Base-by-base conservation (phyloP, 1,140 invertebrate genomes). In the Orius laevigatus region DNA sequence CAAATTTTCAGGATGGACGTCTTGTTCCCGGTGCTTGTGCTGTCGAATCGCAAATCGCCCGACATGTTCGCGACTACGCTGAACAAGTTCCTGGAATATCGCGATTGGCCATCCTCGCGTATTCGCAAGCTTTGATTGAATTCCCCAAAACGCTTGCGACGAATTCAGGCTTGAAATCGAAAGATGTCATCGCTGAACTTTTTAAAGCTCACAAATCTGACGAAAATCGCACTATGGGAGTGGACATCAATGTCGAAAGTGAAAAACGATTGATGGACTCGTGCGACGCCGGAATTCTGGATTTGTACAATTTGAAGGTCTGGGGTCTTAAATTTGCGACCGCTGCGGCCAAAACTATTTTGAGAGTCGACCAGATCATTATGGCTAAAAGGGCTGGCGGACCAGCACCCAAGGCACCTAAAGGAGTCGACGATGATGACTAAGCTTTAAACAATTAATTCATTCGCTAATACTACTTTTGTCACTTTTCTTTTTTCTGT, bases 301-400 rank as follows among this genome's bases (percentile, higher is more conserved):
- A 97, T 72, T 68, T 92, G 1, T 96, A 79, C 62, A 59, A 85
- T 20, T 76, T 80, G 1, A 99, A 98, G 66, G 72, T 77, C 53
- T 97, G 93, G 89, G 93, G 78, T 3, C 64, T 99, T 15, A 94
- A 96, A 61, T 96, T 97, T 69, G 91, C 95, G 1, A 84, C 89
- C 0, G 76, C 83, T 55, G 90, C 90, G 10, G 91, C 93, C 1
- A 78, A 79, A 46, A 97, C 94, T 1, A 84, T 99, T 57, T 71
- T 99, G 3, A 82, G 86, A 65, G 88, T 99, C n/a, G 93, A 99
- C 70, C 84, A 96, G 68, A 97, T 98, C 51, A 97, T 98, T 50
- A 96, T 97, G 90, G 90, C 94, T 1, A 98, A 97, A 67, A 74
- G 82, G 60, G 91, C 92, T 14, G 93, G 93, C 48, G 93, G 93